Evolutionary conservation across 1,140 invertebrate genomes (phyloP), one percentile per base, ranked within the genome.

Genomic region (Tenebrio molitor): DNA sequence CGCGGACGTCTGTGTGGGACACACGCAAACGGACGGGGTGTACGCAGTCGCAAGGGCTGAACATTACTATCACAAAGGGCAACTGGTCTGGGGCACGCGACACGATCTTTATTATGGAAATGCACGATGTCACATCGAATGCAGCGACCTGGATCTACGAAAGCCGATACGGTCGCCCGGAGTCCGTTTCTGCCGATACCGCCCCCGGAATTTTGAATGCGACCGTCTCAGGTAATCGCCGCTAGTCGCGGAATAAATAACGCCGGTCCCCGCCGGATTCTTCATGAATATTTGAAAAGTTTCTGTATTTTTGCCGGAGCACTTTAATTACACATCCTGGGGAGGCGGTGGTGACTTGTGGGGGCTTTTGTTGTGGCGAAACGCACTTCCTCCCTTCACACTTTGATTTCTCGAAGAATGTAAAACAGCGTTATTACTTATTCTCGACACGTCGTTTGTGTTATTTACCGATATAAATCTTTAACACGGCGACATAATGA

Each of bases 71-170:
- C 63, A 64, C 36, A 75, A 75, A 72, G 74, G 74, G 71, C 74
- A 58, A 58, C 68, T 46, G 62, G 64, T 75, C 65, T 67, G 34
- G 46, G 71, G 64, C 74, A 75, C 71, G 74, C 74, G 74, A 75
- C 66, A 44, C 46, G 19, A 50, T 63, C 62, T 75, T 73, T 75
- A 75, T 75, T 72, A 69, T 75, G 74, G 71, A 75, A 73, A 75
- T 69, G 58, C 65, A 62, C 67, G 66, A 65, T 74, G 73, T 72
- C 69, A 64, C 68, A 71, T 58, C 23, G 62, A 64, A 74, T 74
- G 73, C 73, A 70, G 46, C 69, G 44, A 50, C 73, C 73, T 65
- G 67, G 50, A 58, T 39, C 53, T 14, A 23, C 16, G 42, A 62
- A 71, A 71, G 42, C 21, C 25, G 50, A 63, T 71, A 63, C 50